Percentiles rank a stretch among this genome's conserved stretches.
These are phyloP conservation scores for Diaphora mendica DNA, from an alignment of 2,888 invertebrate genomes.

Conservation along the genomic window DNA sequence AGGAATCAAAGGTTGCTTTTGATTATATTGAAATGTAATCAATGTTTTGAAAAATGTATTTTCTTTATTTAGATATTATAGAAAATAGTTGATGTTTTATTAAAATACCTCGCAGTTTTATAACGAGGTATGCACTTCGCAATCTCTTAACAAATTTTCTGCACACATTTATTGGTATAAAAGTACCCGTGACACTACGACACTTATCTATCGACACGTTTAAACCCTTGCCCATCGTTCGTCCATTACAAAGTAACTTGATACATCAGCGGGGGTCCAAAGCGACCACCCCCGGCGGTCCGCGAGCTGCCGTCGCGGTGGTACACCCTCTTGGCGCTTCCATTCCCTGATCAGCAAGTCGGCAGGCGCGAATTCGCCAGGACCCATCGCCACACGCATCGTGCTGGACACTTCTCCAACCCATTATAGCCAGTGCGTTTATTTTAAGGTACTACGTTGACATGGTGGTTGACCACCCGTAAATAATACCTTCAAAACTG, in stretches of 20 bases:
- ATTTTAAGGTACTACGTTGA: conserved; percentile 78
- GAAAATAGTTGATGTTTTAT: too few species aligned
- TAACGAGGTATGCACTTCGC: not conserved
- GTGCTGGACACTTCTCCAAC: conserved; percentile 96
- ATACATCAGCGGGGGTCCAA: conserved; percentile 66
- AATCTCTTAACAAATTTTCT: not conserved
- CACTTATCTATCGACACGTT: not conserved
- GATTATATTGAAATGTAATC: too few species aligned
- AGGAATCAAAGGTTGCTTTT: too few species aligned
- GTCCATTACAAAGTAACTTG: conserved; percentile 39
- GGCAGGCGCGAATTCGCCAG: conserved; percentile 94
- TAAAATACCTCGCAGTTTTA: too few species aligned
- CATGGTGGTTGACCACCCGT: conserved; percentile 73
- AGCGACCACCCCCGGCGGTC: conserved; percentile 74
- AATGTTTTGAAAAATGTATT: too few species aligned
- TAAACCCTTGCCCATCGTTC: conserved; percentile 6
- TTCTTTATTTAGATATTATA: too few species aligned
- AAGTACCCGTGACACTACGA: not conserved
- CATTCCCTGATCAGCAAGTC: conserved; percentile 97
- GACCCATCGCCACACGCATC: conserved; percentile 89
- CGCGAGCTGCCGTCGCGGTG: conserved; percentile 92
- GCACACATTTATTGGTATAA: not conserved
- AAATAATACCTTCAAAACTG: conserved; percentile 4
- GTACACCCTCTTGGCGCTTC: conserved; percentile 96
- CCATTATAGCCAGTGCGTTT: conserved; percentile 88